A percentile compares a stretch with the other conserved stretches of the same genome.
Evolutionary conservation across 2,888 invertebrate genomes (phyloP).

Genomic region (Choristoneura rosaceana): DNA sequence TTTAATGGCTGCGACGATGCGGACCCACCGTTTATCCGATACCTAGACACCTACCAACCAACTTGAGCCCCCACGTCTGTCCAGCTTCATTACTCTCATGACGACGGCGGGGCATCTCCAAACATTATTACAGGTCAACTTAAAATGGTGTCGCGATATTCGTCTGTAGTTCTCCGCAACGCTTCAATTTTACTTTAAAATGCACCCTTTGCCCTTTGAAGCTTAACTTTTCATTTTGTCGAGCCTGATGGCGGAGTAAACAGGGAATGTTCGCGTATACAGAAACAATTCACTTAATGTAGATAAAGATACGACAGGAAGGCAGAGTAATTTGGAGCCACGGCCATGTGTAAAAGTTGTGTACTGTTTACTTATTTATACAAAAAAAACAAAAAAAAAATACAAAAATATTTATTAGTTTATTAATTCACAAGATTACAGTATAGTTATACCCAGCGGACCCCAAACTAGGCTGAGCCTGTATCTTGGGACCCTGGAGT

Average conservation of each 20-base stretch:
- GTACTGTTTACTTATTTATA: no score
- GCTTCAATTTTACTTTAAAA: slow-evolving; percentile 65
- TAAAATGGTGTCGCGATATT: slow-evolving; percentile 52
- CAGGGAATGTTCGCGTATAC: slow-evolving; percentile 25
- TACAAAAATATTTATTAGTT: no score
- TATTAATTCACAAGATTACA: no score
- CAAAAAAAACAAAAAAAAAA: no score
- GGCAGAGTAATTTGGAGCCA: not conserved
- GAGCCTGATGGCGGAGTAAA: slow-evolving; percentile 43
- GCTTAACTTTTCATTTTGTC: slow-evolving; percentile 55
- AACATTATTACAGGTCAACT: slow-evolving; percentile 44
- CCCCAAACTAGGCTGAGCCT: no score
- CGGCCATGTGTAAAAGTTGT: no score
- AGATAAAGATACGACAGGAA: not conserved
- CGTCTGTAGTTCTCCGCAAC: slow-evolving; percentile 57
- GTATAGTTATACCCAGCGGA: no score
- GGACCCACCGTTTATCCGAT: slow-evolving; percentile 72
- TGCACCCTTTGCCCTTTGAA: slow-evolving; percentile 58
- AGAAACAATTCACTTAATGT: slow-evolving; percentile 24
- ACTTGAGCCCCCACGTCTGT: slow-evolving; percentile 46
- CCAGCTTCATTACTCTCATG: slow-evolving; percentile 15
- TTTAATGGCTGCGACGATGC: slow-evolving; percentile 86
- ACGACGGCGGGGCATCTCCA: not conserved
- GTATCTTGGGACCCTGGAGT: no score
- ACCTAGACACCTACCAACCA: slow-evolving; percentile 63